phyloP scores from a whole-genome alignment of 2,113 vertebrate genomes.

The Pelodiscus sinensis region DNA sequence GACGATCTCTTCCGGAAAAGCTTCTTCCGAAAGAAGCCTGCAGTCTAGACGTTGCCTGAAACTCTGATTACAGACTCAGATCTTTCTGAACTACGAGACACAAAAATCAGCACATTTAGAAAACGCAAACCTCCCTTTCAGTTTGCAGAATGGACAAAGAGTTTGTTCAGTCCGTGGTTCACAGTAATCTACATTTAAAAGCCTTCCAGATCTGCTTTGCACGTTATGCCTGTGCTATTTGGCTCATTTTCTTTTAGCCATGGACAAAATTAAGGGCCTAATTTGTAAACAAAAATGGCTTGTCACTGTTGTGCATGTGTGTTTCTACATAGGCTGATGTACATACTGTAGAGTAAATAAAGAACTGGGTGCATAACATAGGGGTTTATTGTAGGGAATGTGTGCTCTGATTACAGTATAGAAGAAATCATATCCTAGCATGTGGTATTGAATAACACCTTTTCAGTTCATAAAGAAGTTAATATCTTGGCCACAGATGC shows the following conservation, averaged over 20 bases:
- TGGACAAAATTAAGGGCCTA: neutral
- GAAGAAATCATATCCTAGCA: neutral
- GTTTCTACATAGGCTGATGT: neutral
- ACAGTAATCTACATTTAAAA: neutral
- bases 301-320: neutral
- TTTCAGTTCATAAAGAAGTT: neutral
- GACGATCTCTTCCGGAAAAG: too few species aligned
- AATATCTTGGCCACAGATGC: neutral
- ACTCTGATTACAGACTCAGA: neutral
- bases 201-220: neutral
- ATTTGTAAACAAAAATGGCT: neutral
- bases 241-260: neutral
- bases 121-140: neutral
- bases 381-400: neutral
- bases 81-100: neutral
- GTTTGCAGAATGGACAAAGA: neutral
- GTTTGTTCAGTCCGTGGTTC: neutral
- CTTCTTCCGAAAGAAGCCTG: too few species aligned
- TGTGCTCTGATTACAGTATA: neutral
- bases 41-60: neutral
- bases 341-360: accelerated
- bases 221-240: neutral
- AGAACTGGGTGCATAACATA: neutral
- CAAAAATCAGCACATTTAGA: neutral
- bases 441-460: accelerated